Conservation (phyloP, 2,113 vertebrate genomes). For the Chinchilla lanigera region DNA sequence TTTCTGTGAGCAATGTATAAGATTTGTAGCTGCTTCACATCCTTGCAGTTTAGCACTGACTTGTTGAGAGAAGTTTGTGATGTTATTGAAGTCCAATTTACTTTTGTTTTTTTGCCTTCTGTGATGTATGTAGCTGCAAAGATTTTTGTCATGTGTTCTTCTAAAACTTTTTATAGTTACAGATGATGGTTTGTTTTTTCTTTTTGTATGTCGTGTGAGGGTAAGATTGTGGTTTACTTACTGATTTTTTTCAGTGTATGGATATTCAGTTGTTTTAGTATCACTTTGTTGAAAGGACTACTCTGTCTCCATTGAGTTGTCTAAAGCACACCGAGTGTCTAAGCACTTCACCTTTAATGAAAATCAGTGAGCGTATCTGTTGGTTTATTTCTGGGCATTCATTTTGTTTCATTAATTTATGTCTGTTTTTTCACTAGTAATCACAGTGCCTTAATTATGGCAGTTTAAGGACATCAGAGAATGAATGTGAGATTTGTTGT, state of each 20-base stretch:
- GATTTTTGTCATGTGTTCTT: neutral
- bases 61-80: conserved; percentile 23
- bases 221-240: neutral
- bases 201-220: neutral
- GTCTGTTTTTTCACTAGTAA: neutral
- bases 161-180: neutral
- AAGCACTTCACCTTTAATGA: neutral
- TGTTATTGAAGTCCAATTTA: neutral
- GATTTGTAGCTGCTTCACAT: neutral
- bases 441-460: neutral
- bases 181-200: neutral
- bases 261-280: neutral
- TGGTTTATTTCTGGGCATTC: neutral
- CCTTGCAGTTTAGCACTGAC: neutral
- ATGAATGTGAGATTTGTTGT: neutral
- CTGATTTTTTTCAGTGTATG: neutral
- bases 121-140: neutral
- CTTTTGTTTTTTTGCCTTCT: neutral
- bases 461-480: neutral
- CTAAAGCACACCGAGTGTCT: neutral
- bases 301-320: neutral
- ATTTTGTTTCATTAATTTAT: neutral
- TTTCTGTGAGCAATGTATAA: neutral
- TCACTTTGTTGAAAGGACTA: neutral
- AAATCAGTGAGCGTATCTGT: neutral